These are phyloP conservation scores for Ahaetulla prasina DNA, from an alignment of 2,113 vertebrate genomes.

Conservation along the genomic window DNA sequence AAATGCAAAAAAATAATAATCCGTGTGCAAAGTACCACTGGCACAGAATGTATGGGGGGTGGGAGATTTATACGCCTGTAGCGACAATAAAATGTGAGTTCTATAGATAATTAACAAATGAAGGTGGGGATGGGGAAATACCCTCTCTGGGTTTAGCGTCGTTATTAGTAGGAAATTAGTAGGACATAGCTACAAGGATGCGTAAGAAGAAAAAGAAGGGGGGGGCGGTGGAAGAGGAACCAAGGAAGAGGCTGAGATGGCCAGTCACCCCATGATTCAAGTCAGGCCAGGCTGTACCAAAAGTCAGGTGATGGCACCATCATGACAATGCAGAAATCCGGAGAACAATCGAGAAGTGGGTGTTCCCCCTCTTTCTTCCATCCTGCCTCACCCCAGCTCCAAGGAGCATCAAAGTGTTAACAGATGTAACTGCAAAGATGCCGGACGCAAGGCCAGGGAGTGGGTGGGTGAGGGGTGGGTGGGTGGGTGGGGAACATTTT, in stretches of 20 bases:
- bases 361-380: neutral
- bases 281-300: conserved; percentile 58
- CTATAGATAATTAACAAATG: neutral
- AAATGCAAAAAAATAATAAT: neutral
- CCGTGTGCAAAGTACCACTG: conserved; percentile 26
- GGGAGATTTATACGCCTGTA: conserved; percentile 26
- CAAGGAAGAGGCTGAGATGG: conserved; percentile 52
- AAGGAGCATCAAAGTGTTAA: conserved; percentile 42
- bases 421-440: conserved; percentile 21
- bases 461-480: too few relatives aligned
- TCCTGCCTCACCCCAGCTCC: conserved; percentile 31
- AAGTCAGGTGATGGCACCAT: conserved; percentile 62
- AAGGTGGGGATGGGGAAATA: conserved; percentile 46
- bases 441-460: neutral
- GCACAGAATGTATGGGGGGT: neutral
- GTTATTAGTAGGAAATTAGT: conserved; percentile 53
- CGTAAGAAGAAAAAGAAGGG: neutral
- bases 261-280: conserved; percentile 61
- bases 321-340: conserved; percentile 61
- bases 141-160: conserved; percentile 18
- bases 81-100: neutral
- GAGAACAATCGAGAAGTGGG: conserved; percentile 60
- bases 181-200: conserved; percentile 43
- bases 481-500: neutral
- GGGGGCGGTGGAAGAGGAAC: conserved; percentile 46